Evolutionary conservation across 2,888 invertebrate species (phyloP).

Genomic region (Trichogramma dendrolimi): DNA sequence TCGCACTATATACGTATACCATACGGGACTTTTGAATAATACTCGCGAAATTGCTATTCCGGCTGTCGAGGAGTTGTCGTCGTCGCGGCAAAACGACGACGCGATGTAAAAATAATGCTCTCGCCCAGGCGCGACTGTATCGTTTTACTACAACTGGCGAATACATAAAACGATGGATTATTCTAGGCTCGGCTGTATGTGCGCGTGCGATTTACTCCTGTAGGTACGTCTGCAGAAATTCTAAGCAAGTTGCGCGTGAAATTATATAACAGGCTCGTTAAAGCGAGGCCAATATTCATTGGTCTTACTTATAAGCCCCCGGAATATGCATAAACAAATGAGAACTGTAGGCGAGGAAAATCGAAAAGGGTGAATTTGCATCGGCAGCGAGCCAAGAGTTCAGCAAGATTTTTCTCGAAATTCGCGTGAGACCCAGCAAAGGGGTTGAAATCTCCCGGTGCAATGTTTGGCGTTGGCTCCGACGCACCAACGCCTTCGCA

Average conservation of each 20-base stretch:
- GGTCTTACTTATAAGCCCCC: too few species aligned
- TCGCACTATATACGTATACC: neutral
- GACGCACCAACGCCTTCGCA: too few species aligned
- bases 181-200: neutral
- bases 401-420: slow-evolving; percentile 43
- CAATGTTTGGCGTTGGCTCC: too few species aligned
- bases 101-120: neutral
- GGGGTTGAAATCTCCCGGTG: slow-evolving; percentile 28
- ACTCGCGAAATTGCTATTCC: neutral
- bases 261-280: slow-evolving; percentile 22
- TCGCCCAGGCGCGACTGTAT: too few species aligned
- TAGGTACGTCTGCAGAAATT: neutral
- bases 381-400: slow-evolving; percentile 28
- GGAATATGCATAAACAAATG: too few species aligned
- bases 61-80: too few species aligned
- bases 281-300: slow-evolving; percentile 19
- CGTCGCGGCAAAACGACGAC: neutral
- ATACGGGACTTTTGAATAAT: slow-evolving; percentile 17
- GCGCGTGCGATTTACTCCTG: neutral
- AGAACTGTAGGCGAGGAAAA: neutral
- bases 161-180: too few species aligned
- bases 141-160: too few species aligned
- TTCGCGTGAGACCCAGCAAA: slow-evolving; percentile 38
- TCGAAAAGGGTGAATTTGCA: slow-evolving; percentile 40
- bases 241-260: neutral